Base-by-base conservation (phyloP, 2,888 invertebrate genomes). In the Laspeyria flexula region DNA sequence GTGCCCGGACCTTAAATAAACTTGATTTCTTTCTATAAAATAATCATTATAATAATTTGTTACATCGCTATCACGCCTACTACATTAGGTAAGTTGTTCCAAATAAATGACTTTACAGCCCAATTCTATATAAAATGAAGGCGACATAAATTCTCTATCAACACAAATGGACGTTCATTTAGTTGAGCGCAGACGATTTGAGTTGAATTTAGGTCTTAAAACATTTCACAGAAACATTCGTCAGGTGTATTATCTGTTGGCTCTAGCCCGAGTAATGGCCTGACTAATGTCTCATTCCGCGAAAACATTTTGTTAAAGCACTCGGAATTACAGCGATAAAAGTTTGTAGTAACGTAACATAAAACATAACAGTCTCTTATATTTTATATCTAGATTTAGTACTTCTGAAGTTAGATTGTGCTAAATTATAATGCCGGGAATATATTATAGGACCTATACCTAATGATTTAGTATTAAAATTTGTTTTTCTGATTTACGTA, bases 101-200 rank as follows among this genome's bases (percentile, higher is more conserved):
- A 31, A 13, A 31, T 31, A 13, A 34, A 34, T 34, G 9, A 16
- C 18, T 34, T 34, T 10, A 34, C 10, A 1, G 18, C 34, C 21
- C 10, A n/a, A 27, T 13, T 15, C 25, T 11, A 29, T 18, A 51
- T 52, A 52, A 66, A 51, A 62, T 56, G 52, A 62, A 62, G 62
- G 23, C 39, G 15, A 39, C 58, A 62, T 66, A 56, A 66, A 62
- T 47, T 48, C 35, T 29, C 63, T 21, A 49, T 65, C 33, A 33
- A 13, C 38, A 23, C 48, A 37, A 61, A 57, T 43, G 52, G 57
- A 12, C 27, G 9, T 27, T 9, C 48, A 43, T 56, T 61, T 25
- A 31, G n/a, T 44, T 62, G 43, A 18, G 43, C 37, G 51, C 29
- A 27, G 27, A 11, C 40, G 27, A 43, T 37, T 40, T 56, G 48